Evolutionary conservation across 1,140 invertebrate genomes (phyloP).

Genomic region (Zophobas morio): DNA sequence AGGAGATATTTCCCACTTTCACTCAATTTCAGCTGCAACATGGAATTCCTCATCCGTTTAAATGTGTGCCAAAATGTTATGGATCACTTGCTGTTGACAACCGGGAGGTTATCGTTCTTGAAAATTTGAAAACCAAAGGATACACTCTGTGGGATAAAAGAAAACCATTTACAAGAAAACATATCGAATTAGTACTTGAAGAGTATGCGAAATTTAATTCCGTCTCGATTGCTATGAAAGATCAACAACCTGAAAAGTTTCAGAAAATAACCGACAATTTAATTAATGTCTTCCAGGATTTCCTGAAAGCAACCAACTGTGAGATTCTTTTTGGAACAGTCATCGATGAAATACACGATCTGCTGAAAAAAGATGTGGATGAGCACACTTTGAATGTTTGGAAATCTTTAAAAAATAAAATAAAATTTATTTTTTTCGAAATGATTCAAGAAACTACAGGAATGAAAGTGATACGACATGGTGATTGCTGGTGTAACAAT

Average conservation of each 20-base stretch:
- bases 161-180: slow-evolving; percentile 60
- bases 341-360: slow-evolving; percentile 30
- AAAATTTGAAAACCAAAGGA: slow-evolving; percentile 69
- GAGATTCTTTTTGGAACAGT: slow-evolving; percentile 8
- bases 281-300: slow-evolving; percentile 51
- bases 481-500: slow-evolving; percentile 60
- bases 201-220: slow-evolving; percentile 71
- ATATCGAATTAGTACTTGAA: slow-evolving; percentile 67
- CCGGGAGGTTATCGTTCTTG: slow-evolving; percentile 70
- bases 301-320: slow-evolving; percentile 60
- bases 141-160: slow-evolving; percentile 69
- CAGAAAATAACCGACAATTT: slow-evolving; percentile 18
- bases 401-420: slow-evolving; percentile 23
- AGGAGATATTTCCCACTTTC: too few relatives aligned
- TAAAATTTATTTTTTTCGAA: slow-evolving; percentile 47
- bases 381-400: slow-evolving; percentile 31
- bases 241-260: slow-evolving; percentile 62
- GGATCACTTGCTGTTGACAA: slow-evolving; percentile 62
- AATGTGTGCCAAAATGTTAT: slow-evolving; percentile 64
- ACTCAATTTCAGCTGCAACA: too few relatives aligned
- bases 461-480: slow-evolving; percentile 50
- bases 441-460: slow-evolving; percentile 69
- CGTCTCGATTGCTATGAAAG: slow-evolving; percentile 68
- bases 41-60: not conserved
- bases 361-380: slow-evolving; percentile 45